Evolutionary conservation across 2,888 invertebrate species (phyloP), one percentile per base, ranked within the genome.

Genomic region (Eupithecia subfuscata): DNA sequence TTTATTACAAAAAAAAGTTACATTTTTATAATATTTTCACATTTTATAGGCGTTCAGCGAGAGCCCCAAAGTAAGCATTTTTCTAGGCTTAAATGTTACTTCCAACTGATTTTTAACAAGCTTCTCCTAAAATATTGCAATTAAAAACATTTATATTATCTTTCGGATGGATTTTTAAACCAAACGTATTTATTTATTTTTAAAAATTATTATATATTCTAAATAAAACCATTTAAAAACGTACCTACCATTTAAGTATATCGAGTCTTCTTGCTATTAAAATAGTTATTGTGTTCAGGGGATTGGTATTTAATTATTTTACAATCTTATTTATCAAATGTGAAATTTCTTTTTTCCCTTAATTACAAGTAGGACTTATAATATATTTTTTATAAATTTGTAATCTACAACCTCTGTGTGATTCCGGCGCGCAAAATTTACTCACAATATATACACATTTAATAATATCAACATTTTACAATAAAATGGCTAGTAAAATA

Each of bases 1-100:
- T 90, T 81, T 82, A 88, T 92, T 85, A 85, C 79, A 80, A 91
- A 94, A 93, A 94, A 93, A 88, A 83, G 84, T 82, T 74, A 91
- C 90, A 87, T 84, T 90, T 91, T 91, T 79, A 71, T 80, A 87
- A 84, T 90, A 81, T 85, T 90, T 89, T 82, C 65, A 74, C 79
- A 82, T 81, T 87, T 89, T 88, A 87, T 81, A 79, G 76, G 79
- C 89, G 84, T 81, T 90, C 89, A 85, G 81, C 85, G 85, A 79
- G 83, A 82, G 84, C 89, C 86, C 80, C 78, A 82, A 84, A 48
- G 70, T 81, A 70, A 69, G 56, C 43, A 25, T 75, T 80, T 79
- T 73, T 48, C 65, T 70, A 22, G 34, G 68, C 45, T 34, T n/a
- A 74, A 73, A 48, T 43, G 25, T 73, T 25, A 74, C 40, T n/a